These are phyloP conservation scores for Garrulus glandarius DNA, from an alignment of 2,797 vertebrate genomes.

Conservation along the genomic window DNA sequence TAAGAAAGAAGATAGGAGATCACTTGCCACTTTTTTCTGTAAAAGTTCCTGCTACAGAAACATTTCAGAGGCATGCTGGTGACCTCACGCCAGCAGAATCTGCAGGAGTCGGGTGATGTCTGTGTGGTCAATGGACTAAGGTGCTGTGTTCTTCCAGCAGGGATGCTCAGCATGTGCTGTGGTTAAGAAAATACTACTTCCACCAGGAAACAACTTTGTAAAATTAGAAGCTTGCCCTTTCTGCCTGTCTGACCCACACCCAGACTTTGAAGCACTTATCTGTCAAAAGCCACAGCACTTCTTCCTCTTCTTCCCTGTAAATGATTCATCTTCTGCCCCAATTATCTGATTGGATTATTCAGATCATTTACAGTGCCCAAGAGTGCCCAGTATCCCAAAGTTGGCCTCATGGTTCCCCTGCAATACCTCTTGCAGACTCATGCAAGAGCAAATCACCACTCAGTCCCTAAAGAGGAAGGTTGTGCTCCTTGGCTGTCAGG, in stretches of 20 bases:
- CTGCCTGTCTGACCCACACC: not conserved
- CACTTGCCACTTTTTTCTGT: not conserved
- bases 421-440: not conserved
- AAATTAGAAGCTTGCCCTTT: not conserved
- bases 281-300: not conserved
- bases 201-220: not conserved
- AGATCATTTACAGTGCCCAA: not conserved
- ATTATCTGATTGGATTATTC: not conserved
- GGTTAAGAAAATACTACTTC: not conserved
- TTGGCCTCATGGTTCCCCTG: not conserved
- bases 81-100: not conserved
- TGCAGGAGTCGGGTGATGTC: not conserved
- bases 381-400: not conserved
- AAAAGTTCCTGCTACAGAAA: not conserved
- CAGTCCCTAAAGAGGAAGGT: not conserved
- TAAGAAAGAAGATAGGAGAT: not conserved
- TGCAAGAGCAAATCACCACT: not conserved
- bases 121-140: not conserved
- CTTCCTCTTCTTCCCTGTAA: not conserved
- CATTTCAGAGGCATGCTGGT: not conserved
- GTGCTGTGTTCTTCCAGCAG: not conserved
- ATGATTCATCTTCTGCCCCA: not conserved
- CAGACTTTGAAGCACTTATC: not conserved
- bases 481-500: not conserved
- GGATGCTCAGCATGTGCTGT: rapidly evolving